These are phyloP conservation scores for Ptiloglossa arizonensis DNA, from an alignment of 1,140 invertebrate genomes.

Conservation along the genomic window DNA sequence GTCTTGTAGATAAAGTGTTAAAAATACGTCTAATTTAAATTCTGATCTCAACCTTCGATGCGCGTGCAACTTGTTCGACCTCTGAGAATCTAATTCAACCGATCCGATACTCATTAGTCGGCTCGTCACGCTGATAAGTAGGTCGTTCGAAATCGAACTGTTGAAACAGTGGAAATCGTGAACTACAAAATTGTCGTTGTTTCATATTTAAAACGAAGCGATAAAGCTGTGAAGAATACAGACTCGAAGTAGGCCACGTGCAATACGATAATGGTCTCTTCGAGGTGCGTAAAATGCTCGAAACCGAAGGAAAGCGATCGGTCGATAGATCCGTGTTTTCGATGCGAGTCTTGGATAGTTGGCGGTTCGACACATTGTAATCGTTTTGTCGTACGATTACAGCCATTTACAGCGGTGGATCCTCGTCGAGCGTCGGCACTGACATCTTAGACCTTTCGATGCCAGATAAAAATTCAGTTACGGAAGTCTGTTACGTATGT, in stretches of 20 bases:
- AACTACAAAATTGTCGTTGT: conserved; percentile 29
- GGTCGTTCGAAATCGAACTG: conserved; percentile 42
- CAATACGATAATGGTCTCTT: conserved; percentile 51
- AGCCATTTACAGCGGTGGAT: conserved; percentile 77
- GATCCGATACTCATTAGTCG: conserved; percentile 47
- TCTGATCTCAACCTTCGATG: conserved; percentile 17
- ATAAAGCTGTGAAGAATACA: conserved; percentile 60
- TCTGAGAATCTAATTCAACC: conserved; percentile 35
- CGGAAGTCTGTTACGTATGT: conserved; percentile 94
- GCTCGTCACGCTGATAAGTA: conserved; percentile 42
- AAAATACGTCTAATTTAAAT: conserved; percentile 22
- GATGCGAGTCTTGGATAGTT: neutral
- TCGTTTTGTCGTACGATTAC: conserved; percentile 49
- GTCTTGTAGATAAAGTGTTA: conserved; percentile 67
- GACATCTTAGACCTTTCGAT: conserved; percentile 94
- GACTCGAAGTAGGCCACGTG: conserved; percentile 71
- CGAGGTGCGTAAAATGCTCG: conserved; percentile 21
- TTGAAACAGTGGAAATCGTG: conserved; percentile 15
- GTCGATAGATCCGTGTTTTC: neutral
- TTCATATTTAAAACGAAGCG: conserved; percentile 23
- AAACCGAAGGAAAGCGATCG: neutral
- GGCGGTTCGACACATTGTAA: neutral
- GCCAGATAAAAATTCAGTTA: conserved; percentile 94
- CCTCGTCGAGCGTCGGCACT: conserved; percentile 80
- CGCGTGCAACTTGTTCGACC: conserved; percentile 25